phyloP scores from a whole-genome alignment of 2,113 vertebrate genomes.

The Diphyllodes magnificus region DNA sequence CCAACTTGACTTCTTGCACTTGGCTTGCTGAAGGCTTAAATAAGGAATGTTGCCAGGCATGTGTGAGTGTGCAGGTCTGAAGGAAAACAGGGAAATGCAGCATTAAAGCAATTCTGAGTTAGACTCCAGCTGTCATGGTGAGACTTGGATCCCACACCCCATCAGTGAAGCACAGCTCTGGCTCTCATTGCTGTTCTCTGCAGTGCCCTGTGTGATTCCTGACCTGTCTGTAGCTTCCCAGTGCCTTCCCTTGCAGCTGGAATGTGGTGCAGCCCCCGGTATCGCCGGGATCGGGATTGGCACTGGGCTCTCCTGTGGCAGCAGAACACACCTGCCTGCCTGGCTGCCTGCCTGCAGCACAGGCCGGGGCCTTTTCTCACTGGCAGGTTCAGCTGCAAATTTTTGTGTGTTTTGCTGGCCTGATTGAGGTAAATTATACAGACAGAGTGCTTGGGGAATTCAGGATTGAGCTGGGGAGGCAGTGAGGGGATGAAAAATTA shows the following conservation, averaged over 20 bases:
- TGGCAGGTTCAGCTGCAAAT: not conserved
- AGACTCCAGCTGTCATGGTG: not conserved
- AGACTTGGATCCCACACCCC: accelerated
- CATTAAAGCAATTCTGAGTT: not conserved
- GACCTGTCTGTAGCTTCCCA: accelerated
- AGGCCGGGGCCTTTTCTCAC: not conserved
- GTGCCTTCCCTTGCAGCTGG: accelerated
- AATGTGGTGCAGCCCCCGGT: not conserved
- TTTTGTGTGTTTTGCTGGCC: not conserved
- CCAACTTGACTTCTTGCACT: not conserved
- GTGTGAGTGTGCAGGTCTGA: not conserved
- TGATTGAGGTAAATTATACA: not conserved
- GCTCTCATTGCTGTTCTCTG: not conserved
- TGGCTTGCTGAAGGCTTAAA: not conserved
- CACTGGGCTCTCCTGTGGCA: not conserved
- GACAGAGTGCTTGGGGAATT: not conserved
- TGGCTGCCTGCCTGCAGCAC: not conserved
- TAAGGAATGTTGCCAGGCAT: not conserved
- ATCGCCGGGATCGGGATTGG: accelerated
- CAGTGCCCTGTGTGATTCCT: not conserved
- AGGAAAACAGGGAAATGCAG: not conserved
- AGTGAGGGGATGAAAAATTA: not conserved
- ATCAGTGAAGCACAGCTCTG: accelerated
- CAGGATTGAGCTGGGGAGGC: not conserved
- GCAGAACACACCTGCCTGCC: not conserved